Percentiles rank a stretch among this genome's conserved stretches.
These are phyloP conservation scores for Marmota monax DNA, from an alignment of 2,113 vertebrate genomes.

Conservation along the genomic window DNA sequence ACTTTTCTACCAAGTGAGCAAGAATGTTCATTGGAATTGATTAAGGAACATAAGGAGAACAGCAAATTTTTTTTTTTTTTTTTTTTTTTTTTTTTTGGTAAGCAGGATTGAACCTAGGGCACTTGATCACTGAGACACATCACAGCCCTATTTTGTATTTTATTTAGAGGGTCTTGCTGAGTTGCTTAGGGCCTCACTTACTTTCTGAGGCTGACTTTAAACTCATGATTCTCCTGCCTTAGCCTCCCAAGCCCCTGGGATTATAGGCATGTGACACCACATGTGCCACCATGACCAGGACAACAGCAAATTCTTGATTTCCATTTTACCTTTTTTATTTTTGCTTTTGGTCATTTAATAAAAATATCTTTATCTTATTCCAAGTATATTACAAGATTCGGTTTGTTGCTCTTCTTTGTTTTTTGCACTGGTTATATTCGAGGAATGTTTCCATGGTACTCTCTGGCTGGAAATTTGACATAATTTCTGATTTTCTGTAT, in stretches of 20 bases:
- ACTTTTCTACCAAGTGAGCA: not conserved
- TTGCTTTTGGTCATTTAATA: not conserved
- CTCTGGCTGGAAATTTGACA: not conserved
- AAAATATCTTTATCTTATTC: not conserved
- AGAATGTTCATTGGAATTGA: not conserved
- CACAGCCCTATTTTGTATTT: too few relatives aligned
- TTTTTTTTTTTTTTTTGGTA: not conserved
- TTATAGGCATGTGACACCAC: too few relatives aligned
- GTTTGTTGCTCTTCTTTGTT: not conserved
- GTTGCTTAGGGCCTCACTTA: too few relatives aligned
- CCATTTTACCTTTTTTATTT: not conserved
- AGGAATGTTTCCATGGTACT: not conserved
- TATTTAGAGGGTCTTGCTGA: too few relatives aligned
- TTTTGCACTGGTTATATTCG: not conserved
- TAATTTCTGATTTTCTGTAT: conserved; percentile 2
- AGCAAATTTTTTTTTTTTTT: not conserved
- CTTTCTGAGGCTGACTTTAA: too few relatives aligned
- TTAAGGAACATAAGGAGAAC: not conserved
- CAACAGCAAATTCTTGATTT: not conserved
- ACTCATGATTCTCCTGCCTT: too few relatives aligned
- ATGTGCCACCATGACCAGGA: too few relatives aligned
- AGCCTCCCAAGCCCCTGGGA: too few relatives aligned
- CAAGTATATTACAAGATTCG: not conserved
- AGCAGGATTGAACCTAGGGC: too few relatives aligned
- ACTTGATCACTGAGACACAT: too few relatives aligned